A percentile compares a stretch with the other conserved stretches of the same genome.
phyloP scores from a whole-genome alignment of 2,113 vertebrate species.

The Cyanocitta stelleri region DNA sequence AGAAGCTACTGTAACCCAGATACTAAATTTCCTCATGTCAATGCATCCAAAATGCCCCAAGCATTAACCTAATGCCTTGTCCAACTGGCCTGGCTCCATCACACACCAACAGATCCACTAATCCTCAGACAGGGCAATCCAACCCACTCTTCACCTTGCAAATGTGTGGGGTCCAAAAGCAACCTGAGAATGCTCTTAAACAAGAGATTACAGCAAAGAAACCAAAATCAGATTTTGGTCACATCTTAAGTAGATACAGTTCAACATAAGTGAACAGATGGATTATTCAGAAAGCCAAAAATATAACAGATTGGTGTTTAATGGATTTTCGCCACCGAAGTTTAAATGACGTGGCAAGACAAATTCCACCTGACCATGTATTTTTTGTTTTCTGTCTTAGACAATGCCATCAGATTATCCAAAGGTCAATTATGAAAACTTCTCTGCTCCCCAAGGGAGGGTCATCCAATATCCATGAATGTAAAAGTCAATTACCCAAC shows the following conservation, averaged over 20 bases:
- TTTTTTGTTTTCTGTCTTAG: neutral
- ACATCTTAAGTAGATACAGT: neutral
- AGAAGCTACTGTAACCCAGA: neutral
- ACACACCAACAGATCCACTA: neutral
- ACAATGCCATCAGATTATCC: neutral
- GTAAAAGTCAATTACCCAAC: accelerated
- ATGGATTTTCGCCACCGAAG: neutral
- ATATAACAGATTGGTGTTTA: neutral
- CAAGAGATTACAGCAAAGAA: neutral
- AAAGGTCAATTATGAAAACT: neutral
- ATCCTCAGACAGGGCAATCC: neutral
- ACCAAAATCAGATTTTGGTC: neutral
- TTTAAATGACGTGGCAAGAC: neutral
- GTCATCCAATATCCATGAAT: neutral
- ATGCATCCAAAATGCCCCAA: neutral
- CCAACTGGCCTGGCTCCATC: neutral
- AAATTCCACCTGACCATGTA: neutral
- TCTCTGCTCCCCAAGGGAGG: neutral
- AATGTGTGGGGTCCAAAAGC: neutral
- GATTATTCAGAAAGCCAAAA: neutral
- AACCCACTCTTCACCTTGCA: neutral
- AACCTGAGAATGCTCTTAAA: neutral
- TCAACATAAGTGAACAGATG: neutral
- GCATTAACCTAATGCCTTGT: neutral
- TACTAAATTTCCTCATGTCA: neutral